phyloP scores from a whole-genome alignment of 2,888 invertebrate species.

The Caenorhabditis wallacei region DNA sequence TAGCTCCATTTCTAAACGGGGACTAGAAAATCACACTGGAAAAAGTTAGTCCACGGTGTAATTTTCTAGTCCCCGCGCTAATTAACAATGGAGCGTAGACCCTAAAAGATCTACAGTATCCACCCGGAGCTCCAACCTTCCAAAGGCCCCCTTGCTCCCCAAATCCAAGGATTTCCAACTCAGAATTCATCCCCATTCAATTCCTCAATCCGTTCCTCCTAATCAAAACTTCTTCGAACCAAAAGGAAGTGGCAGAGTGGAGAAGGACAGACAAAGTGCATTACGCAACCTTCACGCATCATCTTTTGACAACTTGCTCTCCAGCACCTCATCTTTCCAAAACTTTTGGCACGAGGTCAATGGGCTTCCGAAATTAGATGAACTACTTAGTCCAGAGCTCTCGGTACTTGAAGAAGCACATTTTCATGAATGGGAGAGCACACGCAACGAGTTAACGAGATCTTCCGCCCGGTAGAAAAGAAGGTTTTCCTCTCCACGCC shows the following conservation, averaged over 20 bases:
- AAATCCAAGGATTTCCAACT: neutral
- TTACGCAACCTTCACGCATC: constrained; percentile 51
- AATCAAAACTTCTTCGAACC: constrained; percentile 29
- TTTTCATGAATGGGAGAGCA: constrained; percentile 46
- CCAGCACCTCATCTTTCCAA: constrained; percentile 10
- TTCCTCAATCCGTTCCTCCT: neutral
- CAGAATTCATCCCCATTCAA: neutral
- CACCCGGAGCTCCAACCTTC: neutral
- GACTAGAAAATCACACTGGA: too few species aligned
- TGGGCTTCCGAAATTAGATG: constrained; percentile 59
- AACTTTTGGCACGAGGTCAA: constrained; percentile 31
- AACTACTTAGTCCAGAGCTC: constrained; percentile 60
- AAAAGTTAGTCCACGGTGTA: too few species aligned
- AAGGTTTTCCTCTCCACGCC: neutral
- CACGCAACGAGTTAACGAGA: constrained; percentile 64
- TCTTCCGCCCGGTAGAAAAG: constrained; percentile 22
- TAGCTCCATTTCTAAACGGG: too few species aligned
- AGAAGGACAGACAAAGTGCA: constrained; percentile 53
- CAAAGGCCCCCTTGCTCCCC: neutral
- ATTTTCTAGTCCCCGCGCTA: too few species aligned
- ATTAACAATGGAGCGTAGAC: too few species aligned
- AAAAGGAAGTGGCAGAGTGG: constrained; percentile 16
- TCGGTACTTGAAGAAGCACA: constrained; percentile 44
- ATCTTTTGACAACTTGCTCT: constrained; percentile 25
- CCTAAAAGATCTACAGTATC: too few species aligned